Evolutionary conservation across 2,888 invertebrate genomes (phyloP), one percentile per base, ranked within the genome.

Genomic region (Cephus nigrinus): DNA sequence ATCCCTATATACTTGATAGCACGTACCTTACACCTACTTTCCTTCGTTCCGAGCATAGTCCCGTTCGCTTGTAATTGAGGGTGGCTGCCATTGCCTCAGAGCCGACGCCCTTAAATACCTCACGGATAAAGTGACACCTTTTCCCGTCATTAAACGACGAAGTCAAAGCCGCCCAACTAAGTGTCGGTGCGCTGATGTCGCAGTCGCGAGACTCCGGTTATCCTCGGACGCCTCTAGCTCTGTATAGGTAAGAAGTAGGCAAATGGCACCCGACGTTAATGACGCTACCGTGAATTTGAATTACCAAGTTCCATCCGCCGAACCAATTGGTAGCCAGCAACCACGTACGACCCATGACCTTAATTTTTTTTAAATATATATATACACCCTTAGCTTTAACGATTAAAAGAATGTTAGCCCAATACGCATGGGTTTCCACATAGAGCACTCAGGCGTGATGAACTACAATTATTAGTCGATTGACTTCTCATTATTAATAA

Each of bases 81-180:
- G 40, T 40, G 40, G 40, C 40, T 15, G 40, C 15, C 40, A 15
- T 1, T 15, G 40, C 40, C 15, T 40, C 15, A 40, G 23, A 12
- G 31, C 55, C 40, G 36, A 36, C 36, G 35, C 77, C 77, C 75
- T 78, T 78, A 78, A 78, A 78, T 75, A 68, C 71, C 75, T 55
- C 75, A 68, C 72, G 32, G 55, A 73, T 82, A 82, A 80, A 82
- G 82, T 78, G 84, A 82, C 79, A 85, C 82, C 80, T 84, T 23
- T 81, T 82, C 81, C 84, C 83, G 83, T 86, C 84, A 86, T 87
- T 86, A 86, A 85, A 77, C 83, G 79, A 68, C 32, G 23, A 40
- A 40, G 55, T 55, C 55, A 55, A 55, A 55, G 55, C 55, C 78
- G 69, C 75, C 31, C 71, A 71, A 31, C 71, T 71, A 71, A 55